phyloP scores from a whole-genome alignment of 1,140 invertebrate genomes.

The Pseudomyrmex cubaensis region DNA sequence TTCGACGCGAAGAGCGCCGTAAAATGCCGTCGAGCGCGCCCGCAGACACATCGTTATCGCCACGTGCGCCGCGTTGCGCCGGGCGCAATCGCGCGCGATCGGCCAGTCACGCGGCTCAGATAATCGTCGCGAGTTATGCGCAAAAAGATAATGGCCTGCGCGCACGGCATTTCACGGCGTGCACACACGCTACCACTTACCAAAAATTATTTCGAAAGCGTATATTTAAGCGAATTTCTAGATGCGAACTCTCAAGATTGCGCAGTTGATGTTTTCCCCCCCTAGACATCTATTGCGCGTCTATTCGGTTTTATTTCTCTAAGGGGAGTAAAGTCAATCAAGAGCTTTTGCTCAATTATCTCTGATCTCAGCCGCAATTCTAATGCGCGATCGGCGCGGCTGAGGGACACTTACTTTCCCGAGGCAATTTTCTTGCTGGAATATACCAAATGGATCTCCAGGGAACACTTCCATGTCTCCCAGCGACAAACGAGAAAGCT shows the following conservation, averaged over 20 bases:
- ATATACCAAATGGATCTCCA: slow-evolving; percentile 29
- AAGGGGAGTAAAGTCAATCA: slow-evolving; percentile 15
- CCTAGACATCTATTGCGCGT: too few relatives aligned
- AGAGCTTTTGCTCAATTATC: slow-evolving; percentile 27
- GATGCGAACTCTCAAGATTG: background rate
- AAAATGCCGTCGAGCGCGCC: slow-evolving; percentile 49
- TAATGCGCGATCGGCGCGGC: slow-evolving; percentile 9
- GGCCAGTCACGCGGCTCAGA: slow-evolving; percentile 17
- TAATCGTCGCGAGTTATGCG: slow-evolving; percentile 33
- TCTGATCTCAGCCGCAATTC: background rate
- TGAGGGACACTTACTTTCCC: slow-evolving; percentile 18
- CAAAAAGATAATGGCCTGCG: slow-evolving; percentile 29
- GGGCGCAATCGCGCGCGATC: slow-evolving; percentile 24
- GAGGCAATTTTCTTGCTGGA: slow-evolving; percentile 31
- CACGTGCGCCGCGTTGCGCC: slow-evolving; percentile 11
- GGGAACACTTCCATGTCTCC: slow-evolving; percentile 22
- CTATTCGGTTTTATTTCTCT: background rate
- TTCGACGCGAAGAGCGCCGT: slow-evolving; percentile 48
- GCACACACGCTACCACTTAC: background rate
- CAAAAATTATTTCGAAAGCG: too few relatives aligned
- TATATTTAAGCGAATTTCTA: background rate
- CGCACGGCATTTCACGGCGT: slow-evolving; percentile 4
- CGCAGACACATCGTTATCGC: slow-evolving; percentile 59
- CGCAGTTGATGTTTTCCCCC: background rate
- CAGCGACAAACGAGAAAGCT: slow-evolving; percentile 3